Base-by-base conservation (phyloP, 2,888 invertebrate genomes). In the Acleris literana region DNA sequence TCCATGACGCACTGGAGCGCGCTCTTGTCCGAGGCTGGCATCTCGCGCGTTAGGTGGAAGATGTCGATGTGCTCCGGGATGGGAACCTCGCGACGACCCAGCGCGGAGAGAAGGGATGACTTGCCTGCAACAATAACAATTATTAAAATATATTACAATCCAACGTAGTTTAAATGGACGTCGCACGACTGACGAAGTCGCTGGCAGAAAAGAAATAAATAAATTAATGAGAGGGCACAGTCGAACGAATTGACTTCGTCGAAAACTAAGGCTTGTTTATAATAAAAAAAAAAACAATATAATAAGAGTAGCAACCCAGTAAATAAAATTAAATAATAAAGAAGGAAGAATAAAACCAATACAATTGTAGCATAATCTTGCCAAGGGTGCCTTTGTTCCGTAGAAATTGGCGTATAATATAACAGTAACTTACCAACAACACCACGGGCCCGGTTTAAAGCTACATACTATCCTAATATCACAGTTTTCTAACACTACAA, bases 1-100 rank as follows among this genome's bases (percentile, higher is more conserved):
- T 99, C 99, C 97, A 99, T 98, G 46, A 99, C 99, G 85, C 98
- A 97, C 84, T 98, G 94, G 62, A 99, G 93, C 3, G 99, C 99
- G 13, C 97, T 95, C 93, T 99, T 99, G 79, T 98, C 97, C 69
- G 98, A 98, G n/a, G 99, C 99, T 0, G 98, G 97, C 96, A 99
- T 99, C 93, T 99, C 99, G 58, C 99, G 95, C 11, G 97, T 97
- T 83, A 99, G 93, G 87, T 99, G 97, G 92, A 99, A 99, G 78
- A 99, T 99, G 92, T 99, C 99, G 73, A 99, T 97, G 84, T 98
- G 97, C 4, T 97, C 96, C 4, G 99, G 99, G 70, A 99, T 97
- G 1, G 99, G 98, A 44, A 99, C 96, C 92, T 99, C 97, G 56
- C 99, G 95, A 71, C 97, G 96, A 65, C 99, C 99, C 69, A 99